Base-by-base conservation (phyloP, 92 coral and sea anemone genomes). In the Diadumene lineata region DNA sequence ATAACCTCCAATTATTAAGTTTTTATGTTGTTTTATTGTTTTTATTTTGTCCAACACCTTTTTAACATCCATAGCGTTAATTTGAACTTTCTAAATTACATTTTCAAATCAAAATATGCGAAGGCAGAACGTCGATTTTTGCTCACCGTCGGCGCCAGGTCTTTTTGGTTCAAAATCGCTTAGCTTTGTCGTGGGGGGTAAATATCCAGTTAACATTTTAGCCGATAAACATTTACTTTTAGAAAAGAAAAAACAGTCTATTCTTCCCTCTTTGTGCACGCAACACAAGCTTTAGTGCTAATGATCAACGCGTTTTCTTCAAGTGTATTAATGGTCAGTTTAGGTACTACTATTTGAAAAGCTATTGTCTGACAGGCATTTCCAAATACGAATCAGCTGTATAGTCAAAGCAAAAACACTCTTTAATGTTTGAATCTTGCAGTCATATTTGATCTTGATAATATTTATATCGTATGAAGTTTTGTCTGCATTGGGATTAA, bases 251-350 rank as follows among this genome's bases (percentile, higher is more conserved):
- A 50, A 22, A 33, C 62, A 21, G 31, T 1, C 63, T 56, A 55
- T 27, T 56, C 66, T 6, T 22, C 1, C 25, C 29, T 23, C 31
- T 53, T 72, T 72, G 44, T 56, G 56, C n/a, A 31, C 44, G 51
- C 21, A 17, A 27, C 44, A 72, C 44, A 22, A n/a, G 53, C 53
- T 11, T 23, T 19, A 53, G 77, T 33, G 77, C 66, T 72, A 72
- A 57, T 72, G 21, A 56, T 24, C 34, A 53, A 33, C 34, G 13
- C 56, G 77, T 57, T 56, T 57, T 53, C 77, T 32, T 34, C 55
- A 32, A 24, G 19, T 1, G 66, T n/a, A 28, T 3, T 53, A 13
- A 13, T 38, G 6, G 6, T 38, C 48, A 38, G 48, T 38, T 13
- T 53, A 2, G 8, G 19, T 23, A 53, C 58, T 2, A 53, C 4